Base-by-base conservation (phyloP, 2,797 vertebrate species). In the Alfaro cultratus region DNA sequence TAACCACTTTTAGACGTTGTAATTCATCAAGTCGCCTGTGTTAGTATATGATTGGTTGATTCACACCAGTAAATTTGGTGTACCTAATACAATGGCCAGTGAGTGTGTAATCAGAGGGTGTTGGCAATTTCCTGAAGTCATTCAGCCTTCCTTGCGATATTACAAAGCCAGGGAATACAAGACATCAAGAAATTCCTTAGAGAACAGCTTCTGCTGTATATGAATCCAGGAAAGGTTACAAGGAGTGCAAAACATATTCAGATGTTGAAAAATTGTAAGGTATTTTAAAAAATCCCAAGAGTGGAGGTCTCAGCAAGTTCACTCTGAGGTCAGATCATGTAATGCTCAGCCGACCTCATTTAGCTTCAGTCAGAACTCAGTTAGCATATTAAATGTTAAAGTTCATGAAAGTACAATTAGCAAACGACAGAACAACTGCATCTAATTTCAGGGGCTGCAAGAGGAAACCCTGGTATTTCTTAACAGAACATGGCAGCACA, bases 331-430 rank as follows among this genome's bases (percentile, higher is more conserved):
- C 43, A 71, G 39, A 71, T n/a, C 12, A 5, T 46, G 68, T 29
- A 71, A 64, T 64, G 62, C 62, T 64, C 31, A 64, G 62, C 62
- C 62, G 16, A 36, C 31, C 62, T 64, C 62, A 34, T 18, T 62
- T 34, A 64, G 60, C 62, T 64, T 64, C 29, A 64, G 31, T 34
- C 29, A 34, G 13, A 64, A 64, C 60, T 36, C 26, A 71, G 68
- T n/a, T 71, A 71, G 43, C 68, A 46, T 71, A 8, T n/a, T 46
- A 71, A 71, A 71, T 71, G 12, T 71, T 71, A 71, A 71, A 46
- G 68, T 46, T 45, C 43, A 45, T 71, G 68, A 64, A 71, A n/a
- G 43, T 46, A 45, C 39, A 29, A 71, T 64, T 21, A 64, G 62
- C 62, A 64, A 64, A 36, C 31, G 62, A 46, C 26, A 7, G 68